A percentile compares a stretch with the other conserved stretches of the same genome.
phyloP scores from a whole-genome alignment of 2,797 vertebrate species.

The Myiotriccus ornatus region DNA sequence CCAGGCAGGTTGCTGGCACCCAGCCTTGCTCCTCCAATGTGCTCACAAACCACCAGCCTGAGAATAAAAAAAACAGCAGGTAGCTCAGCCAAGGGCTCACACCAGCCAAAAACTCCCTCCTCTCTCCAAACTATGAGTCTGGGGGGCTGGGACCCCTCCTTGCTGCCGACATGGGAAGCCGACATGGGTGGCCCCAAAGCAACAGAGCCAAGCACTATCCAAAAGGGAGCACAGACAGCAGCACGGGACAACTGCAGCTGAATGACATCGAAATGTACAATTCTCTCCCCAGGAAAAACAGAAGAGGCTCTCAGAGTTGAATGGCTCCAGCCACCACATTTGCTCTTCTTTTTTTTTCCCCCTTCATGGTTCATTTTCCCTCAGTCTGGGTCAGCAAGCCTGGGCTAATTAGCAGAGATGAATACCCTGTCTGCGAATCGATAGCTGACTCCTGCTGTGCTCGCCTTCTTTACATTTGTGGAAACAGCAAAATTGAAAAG shows the following conservation, averaged over 20 bases:
- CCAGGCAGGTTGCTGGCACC: slow-evolving; percentile 97
- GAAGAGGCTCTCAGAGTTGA: background rate
- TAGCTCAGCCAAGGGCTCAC: background rate
- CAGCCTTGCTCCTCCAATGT: slow-evolving; percentile 94
- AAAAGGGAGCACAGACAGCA: background rate
- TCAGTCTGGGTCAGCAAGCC: slow-evolving; percentile 10
- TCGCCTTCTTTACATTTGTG: background rate
- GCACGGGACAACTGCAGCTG: background rate
- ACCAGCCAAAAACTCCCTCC: background rate
- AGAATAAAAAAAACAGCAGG: background rate
- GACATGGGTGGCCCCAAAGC: background rate
- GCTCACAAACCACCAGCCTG: slow-evolving; percentile 99
- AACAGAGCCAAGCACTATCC: background rate
- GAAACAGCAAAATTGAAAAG: slow-evolving; percentile 34
- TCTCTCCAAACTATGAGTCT: background rate
- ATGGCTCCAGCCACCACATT: background rate
- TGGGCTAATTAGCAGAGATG: slow-evolving; percentile 46
- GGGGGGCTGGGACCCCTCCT: background rate
- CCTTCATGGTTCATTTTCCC: slow-evolving; percentile 16
- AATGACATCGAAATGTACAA: background rate
- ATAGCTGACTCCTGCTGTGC: background rate
- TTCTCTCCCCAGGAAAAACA: background rate
- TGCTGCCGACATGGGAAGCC: background rate
- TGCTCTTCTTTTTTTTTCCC: background rate
- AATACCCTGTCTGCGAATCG: slow-evolving; percentile 3